Evolutionary conservation across 2,888 invertebrate species (phyloP).

Genomic region (Temnothorax rugatulus): DNA sequence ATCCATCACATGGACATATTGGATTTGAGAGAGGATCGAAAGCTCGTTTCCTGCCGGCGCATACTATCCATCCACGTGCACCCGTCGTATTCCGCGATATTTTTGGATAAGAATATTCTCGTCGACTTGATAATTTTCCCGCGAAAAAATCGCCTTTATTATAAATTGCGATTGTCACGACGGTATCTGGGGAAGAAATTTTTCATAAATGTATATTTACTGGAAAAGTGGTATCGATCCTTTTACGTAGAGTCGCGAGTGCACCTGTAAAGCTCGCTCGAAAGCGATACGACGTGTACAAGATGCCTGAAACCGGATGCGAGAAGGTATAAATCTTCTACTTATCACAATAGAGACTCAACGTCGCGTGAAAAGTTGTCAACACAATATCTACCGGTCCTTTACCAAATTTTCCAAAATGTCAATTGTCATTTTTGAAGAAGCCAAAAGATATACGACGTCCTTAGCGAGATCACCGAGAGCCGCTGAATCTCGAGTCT

Average conservation of each 20-base stretch:
- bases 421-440: conserved; percentile 35
- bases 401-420: neutral
- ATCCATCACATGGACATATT: conserved; percentile 65
- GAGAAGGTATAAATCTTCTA: neutral
- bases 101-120: conserved; percentile 11
- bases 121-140: conserved; percentile 18
- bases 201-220: neutral
- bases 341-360: conserved; percentile 17
- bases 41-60: conserved; percentile 52
- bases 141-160: neutral
- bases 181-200: neutral
- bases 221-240: neutral
- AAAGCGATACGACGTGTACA: neutral
- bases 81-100: neutral
- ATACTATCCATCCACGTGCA: conserved; percentile 21
- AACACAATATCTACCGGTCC: too few relatives aligned
- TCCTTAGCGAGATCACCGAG: neutral
- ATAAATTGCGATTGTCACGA: conserved; percentile 5
- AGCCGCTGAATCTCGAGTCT: neutral
- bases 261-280: neutral
- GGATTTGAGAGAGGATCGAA: conserved; percentile 58
- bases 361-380: neutral
- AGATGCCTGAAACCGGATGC: neutral
- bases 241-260: neutral
- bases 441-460: neutral